Evolutionary conservation across 1,140 invertebrate genomes (phyloP), one percentile per base, ranked within the genome.

Genomic region (Bradysia coprophila): DNA sequence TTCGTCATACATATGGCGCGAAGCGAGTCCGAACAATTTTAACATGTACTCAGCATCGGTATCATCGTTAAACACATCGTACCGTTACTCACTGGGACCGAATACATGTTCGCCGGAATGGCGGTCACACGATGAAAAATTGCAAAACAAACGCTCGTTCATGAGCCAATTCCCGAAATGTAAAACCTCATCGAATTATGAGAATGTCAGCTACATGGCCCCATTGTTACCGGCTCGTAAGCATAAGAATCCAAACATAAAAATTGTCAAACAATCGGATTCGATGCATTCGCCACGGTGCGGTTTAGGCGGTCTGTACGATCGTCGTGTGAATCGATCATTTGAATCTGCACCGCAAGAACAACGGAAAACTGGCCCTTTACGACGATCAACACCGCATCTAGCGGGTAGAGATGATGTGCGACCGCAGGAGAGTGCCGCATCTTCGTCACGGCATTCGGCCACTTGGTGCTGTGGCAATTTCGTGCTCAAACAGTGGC

Each of bases 401-500:
- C 40, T 51, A 43, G 24, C 43, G 1, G 43, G 23, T 11, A 39
- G 24, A 3, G 43, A 48, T 20, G 38, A 51, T 45, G 47, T 48
- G 3, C 31, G n/a, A 1, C 21, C 32, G 10, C 15, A 19, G 1
- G 43, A 42, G 3, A n/a, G n/a, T 2, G 31, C 24, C 4, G 20
- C 5, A 34, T 13, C 21, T 41, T 33, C 39, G 23, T 24, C 38
- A 40, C 33, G 46, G 33, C 55, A 60, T 41, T 60, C 57, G 37
- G 57, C 65, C 38, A 69, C 65, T 39, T 69, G 67, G 67, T 70
- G 68, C 57, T 70, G 68, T 56, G 68, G 67, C 48, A 68, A 66
- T 53, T 68, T 70, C 56, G 66, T 70, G 33, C 55, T 61, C 51
- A 62, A 63, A 48, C 68, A 69, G 45, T 60, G 67, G 51, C 61